Evolutionary conservation across 2,888 invertebrate species (phyloP).

Genomic region (Caenorhabditis sp.): DNA sequence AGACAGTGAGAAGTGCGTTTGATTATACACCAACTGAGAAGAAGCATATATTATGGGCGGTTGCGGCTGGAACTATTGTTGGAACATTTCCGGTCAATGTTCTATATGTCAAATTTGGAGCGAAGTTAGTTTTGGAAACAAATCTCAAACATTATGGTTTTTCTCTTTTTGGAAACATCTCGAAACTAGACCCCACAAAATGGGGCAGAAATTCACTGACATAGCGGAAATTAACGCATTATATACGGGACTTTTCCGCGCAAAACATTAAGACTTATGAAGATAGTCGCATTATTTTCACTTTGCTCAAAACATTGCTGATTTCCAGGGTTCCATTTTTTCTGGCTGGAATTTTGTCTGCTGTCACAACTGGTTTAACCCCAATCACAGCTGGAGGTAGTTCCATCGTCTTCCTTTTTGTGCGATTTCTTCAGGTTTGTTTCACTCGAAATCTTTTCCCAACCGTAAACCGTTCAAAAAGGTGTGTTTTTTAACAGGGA

Average conservation of each 20-base stretch:
- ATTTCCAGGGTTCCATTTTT: slow-evolving; percentile 49
- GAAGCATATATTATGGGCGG: slow-evolving; percentile 56
- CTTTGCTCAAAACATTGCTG: too few species aligned
- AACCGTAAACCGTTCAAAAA: too few species aligned
- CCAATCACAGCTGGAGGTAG: slow-evolving; percentile 41
- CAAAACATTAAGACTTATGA: too few species aligned
- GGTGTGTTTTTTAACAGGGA: too few species aligned
- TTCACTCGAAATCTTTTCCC: too few species aligned
- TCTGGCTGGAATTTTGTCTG: slow-evolving; percentile 45
- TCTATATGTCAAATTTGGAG: slow-evolving; percentile 55
- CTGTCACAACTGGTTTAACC: slow-evolving; percentile 39
- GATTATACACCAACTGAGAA: slow-evolving; percentile 55
- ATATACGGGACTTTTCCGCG: too few species aligned
- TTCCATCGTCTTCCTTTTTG: slow-evolving; percentile 28
- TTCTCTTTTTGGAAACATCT: too few species aligned
- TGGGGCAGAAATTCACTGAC: too few species aligned
- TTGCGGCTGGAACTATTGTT: slow-evolving; percentile 57
- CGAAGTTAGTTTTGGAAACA: slow-evolving; percentile 46
- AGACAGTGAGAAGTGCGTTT: slow-evolving; percentile 39
- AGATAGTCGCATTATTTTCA: too few species aligned
- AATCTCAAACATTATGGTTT: too few species aligned
- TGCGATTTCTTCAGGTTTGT: slow-evolving; percentile 47
- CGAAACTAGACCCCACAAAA: too few species aligned
- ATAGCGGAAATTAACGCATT: too few species aligned
- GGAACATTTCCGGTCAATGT: slow-evolving; percentile 61